Conservation (phyloP, 2,113 vertebrate genomes). For the Dendrocopos noguchii region DNA sequence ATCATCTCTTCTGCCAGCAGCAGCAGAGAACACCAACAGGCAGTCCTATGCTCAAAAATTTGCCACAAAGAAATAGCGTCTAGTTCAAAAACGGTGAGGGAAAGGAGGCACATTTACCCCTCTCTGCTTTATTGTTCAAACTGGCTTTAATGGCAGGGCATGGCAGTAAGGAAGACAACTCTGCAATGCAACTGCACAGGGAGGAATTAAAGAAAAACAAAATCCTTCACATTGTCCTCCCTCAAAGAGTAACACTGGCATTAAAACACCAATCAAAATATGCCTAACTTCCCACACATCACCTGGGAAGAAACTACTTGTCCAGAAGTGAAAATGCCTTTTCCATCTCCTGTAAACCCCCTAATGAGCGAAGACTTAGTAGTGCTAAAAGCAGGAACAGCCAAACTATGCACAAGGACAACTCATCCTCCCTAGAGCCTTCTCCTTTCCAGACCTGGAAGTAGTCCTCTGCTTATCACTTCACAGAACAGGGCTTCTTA, state of each 20-base stretch:
- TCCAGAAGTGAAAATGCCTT: not conserved
- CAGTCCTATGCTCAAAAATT: not conserved
- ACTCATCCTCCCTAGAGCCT: not conserved
- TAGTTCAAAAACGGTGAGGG: not conserved
- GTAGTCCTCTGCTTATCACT: not conserved
- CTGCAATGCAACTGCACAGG: not conserved
- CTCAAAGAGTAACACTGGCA: not conserved
- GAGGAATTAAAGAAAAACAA: not conserved
- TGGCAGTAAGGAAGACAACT: not conserved
- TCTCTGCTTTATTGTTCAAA: not conserved
- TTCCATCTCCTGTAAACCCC: not conserved
- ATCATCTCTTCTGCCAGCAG: not conserved
- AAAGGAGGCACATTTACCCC: not conserved
- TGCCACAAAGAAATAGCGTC: not conserved
- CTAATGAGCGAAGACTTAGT: not conserved
- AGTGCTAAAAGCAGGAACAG: not conserved
- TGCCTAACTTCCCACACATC: not conserved
- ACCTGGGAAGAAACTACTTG: not conserved
- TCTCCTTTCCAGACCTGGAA: not conserved
- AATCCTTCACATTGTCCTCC: not conserved
- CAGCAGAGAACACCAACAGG: not conserved
- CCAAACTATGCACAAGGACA: rapidly evolving
- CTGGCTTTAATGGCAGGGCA: not conserved
- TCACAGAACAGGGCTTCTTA: not conserved
- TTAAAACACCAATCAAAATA: not conserved